Base-by-base conservation (phyloP, 2,888 invertebrate species). In the Andrena dorsata region DNA sequence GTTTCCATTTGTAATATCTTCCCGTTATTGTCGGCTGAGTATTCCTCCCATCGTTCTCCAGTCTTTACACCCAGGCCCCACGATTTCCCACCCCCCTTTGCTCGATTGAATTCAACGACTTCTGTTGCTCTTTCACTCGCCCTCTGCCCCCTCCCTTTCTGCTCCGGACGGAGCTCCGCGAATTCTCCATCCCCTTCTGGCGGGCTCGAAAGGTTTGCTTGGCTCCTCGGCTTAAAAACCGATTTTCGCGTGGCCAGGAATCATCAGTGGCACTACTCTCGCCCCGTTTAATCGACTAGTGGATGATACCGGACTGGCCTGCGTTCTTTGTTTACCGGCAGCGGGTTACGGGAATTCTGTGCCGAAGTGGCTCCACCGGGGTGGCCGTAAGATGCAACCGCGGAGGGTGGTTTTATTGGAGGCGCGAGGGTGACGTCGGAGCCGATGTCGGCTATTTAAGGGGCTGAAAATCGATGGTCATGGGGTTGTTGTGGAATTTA, bases 161-260 rank as follows among this genome's bases (percentile, higher is more conserved):
- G 20, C 51, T 8, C 51, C 10, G 1, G 13, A n/a, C 20, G n/a
- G 16, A 53, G 41, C 68, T 28, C 32, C 53, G 13, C 49, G 20
- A 41, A 51, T 7, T 16, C 32, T 28, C 23, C 23, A 20, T 41
- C 20, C 26, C 35, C 47, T 8, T 4, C 16, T 3, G 5, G 6
- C 3, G 35, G 61, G 66, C 56, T 41, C 7, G 64, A 47, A 13
- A 72, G 71, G 65, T 53, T 68, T 64, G 51, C 63, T 74, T 13
- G 80, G 49, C 56, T 74, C 30, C 51, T 49, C 60, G 82, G 73
- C 66, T 76, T n/a, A 6, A 35, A 76, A 73, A 76, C 76, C 76
- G 84, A 79, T 79, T 85, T 80, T 80, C 79, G 8, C 51, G 66
- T 32, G 56, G 20, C 56, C 63, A 53, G 66, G 74, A 74, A 71